A percentile compares a stretch with the other conserved stretches of the same genome.
Evolutionary conservation across 2,888 invertebrate genomes (phyloP).

Genomic region (Trichacis sp.): DNA sequence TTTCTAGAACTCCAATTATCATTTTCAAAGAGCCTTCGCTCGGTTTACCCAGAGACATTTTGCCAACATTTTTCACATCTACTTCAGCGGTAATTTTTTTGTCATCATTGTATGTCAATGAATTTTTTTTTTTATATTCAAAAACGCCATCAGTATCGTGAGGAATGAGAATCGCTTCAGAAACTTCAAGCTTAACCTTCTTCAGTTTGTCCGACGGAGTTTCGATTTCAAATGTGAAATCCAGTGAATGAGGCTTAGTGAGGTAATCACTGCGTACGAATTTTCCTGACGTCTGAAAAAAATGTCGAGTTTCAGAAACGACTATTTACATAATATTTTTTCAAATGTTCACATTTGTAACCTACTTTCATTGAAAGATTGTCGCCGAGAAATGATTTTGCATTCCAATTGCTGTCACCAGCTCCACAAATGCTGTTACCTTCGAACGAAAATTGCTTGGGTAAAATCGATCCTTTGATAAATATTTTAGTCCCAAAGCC

Average conservation of each 20-base stretch:
- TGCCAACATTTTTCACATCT: slow-evolving; percentile 43
- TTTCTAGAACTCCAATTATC: slow-evolving; percentile 69
- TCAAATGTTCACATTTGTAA: too few relatives aligned
- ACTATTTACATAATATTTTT: too few relatives aligned
- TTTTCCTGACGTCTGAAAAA: slow-evolving; percentile 51
- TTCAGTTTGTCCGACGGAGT: slow-evolving; percentile 74
- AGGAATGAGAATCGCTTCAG: slow-evolving; percentile 60
- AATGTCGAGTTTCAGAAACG: too few relatives aligned
- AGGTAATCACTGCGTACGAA: slow-evolving; percentile 52
- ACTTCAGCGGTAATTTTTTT: slow-evolving; percentile 69
- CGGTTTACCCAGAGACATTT: slow-evolving; percentile 62
- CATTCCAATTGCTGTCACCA: slow-evolving; percentile 37
- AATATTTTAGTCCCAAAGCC: slow-evolving; percentile 50
- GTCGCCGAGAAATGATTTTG: slow-evolving; percentile 51
- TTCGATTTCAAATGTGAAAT: slow-evolving; percentile 69
- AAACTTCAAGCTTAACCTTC: slow-evolving; percentile 70
- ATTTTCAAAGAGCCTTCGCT: slow-evolving; percentile 68
- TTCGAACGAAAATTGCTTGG: slow-evolving; percentile 45
- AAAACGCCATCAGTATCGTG: slow-evolving; percentile 47
- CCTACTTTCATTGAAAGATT: slow-evolving; percentile 52
- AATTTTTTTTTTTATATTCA: slow-evolving; percentile 65
- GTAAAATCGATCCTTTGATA: slow-evolving; percentile 46
- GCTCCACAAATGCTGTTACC: slow-evolving; percentile 35
- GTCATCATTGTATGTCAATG: slow-evolving; percentile 72
- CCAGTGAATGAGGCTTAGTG: slow-evolving; percentile 69